These are phyloP conservation scores for Allacma fusca DNA, from an alignment of 2,888 invertebrate species.

Conservation along the genomic window DNA sequence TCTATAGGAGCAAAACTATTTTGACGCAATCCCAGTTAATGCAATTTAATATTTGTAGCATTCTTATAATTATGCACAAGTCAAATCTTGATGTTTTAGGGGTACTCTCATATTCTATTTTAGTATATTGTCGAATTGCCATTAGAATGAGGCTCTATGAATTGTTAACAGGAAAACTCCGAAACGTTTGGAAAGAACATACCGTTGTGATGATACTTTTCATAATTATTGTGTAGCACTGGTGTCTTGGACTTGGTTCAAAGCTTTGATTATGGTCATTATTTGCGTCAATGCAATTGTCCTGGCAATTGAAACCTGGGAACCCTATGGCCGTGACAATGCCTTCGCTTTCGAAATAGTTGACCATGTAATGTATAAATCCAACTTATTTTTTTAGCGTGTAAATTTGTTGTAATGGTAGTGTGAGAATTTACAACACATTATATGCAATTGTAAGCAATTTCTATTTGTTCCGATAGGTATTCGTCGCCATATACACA, in stretches of 20 bases:
- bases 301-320: constrained; percentile 54
- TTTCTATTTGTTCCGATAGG: constrained; percentile 44
- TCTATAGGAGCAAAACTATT: too few species aligned
- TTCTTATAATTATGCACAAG: too few species aligned
- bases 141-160: too few species aligned
- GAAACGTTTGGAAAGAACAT: constrained; percentile 20
- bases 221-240: constrained; percentile 54
- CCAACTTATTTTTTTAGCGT: too few species aligned
- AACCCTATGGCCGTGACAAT: constrained; percentile 30
- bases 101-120: too few species aligned
- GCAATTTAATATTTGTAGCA: too few species aligned
- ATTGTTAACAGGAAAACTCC: too few species aligned
- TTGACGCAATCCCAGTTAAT: too few species aligned
- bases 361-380: constrained; percentile 50
- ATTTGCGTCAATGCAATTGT: constrained; percentile 56
- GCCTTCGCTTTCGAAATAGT: constrained; percentile 44
- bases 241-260: constrained; percentile 48
- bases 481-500: constrained; percentile 56
- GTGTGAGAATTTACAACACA: neutral
- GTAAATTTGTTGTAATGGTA: too few species aligned
- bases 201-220: constrained; percentile 47
- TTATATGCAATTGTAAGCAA: neutral
- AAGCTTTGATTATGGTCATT: constrained; percentile 54
- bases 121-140: too few species aligned
- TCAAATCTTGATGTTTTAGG: too few species aligned